Evolutionary conservation across 1,140 invertebrate genomes (phyloP), one percentile per base, ranked within the genome.

Genomic region (Gonioctena quinquepunctata): DNA sequence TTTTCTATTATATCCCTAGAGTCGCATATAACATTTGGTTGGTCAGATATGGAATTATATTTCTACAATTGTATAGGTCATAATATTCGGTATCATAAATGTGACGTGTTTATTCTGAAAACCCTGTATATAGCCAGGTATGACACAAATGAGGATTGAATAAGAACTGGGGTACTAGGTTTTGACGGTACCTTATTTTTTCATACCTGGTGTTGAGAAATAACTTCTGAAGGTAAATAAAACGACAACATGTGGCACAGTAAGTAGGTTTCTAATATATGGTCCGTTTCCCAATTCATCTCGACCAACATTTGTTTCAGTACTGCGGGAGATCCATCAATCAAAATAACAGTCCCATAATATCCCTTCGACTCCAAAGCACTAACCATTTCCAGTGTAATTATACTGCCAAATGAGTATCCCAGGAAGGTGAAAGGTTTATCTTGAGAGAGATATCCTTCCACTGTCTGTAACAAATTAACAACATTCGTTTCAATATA

Each of bases 391-490:
- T 90, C 86, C 3, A 91, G 63, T 1, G 86, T 85, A 5, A 90
- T 77, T 11, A 87, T 75, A n/a, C 85, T 80, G 42, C 90, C 90
- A 76, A 86, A 91, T n/a, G 90, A 91, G 81, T 91, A 91, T 3
- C 88, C 89, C 21, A 91, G 82, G 0, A 92, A 73, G 65, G 85
- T 87, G 80, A 88, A 90, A 8, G 5, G n/a, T 16, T 23, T 48
- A 1, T 62, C 59, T 33, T 65, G 27, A 13, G 66, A 72, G 2
- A 75, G 6, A n/a, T 25, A 26, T 56, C 66, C 70, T 63, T 69
- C 66, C 8, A 72, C n/a, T 13, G 25, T 22, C 72, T 74, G 21
- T 16, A 69, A 72, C n/a, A n/a, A n/a, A n/a, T n/a, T n/a, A n/a
- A n/a, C n/a, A n/a, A n/a, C n/a, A n/a, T n/a, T n/a, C n/a, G n/a